A percentile compares a stretch with the other conserved stretches of the same genome.
Conservation (phyloP, 2,113 vertebrate genomes). For the Sciurus niger region DNA sequence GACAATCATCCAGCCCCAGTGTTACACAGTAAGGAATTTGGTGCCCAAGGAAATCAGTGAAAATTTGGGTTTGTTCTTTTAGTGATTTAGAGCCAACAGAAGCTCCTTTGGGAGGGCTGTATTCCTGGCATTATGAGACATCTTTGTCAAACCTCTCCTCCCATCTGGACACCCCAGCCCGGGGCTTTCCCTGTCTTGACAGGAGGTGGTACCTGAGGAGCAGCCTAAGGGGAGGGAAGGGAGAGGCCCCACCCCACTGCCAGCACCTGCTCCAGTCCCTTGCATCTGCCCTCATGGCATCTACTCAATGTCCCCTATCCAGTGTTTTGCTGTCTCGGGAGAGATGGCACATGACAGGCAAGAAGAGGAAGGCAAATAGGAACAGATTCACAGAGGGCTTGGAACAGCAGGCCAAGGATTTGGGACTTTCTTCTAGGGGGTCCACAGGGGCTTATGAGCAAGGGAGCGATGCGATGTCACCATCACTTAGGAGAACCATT, state of each 20-base stretch:
- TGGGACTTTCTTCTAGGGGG: neutral
- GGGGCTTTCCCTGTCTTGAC: neutral
- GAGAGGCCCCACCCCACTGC: neutral
- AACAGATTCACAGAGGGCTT: neutral
- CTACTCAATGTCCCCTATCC: neutral
- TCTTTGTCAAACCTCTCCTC: neutral
- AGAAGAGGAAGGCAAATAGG: neutral
- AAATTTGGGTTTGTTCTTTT: neutral
- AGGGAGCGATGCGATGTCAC: neutral
- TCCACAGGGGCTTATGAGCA: neutral
- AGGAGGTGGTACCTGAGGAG: neutral
- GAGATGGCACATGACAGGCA: neutral
- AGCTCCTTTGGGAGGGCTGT: neutral
- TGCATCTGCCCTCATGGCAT: neutral
- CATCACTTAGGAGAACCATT: neutral
- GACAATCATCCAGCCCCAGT: neutral
- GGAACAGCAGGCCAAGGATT: neutral
- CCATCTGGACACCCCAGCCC: neutral
- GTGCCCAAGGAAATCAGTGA: neutral
- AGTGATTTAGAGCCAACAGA: too few species aligned
- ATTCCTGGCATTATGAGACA: neutral
- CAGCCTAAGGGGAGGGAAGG: too few species aligned
- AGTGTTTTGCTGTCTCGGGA: neutral
- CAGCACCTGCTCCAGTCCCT: neutral
- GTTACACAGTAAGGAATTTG: neutral